Base-by-base conservation (phyloP, 2,888 invertebrate genomes). In the Brachyptera putata region DNA sequence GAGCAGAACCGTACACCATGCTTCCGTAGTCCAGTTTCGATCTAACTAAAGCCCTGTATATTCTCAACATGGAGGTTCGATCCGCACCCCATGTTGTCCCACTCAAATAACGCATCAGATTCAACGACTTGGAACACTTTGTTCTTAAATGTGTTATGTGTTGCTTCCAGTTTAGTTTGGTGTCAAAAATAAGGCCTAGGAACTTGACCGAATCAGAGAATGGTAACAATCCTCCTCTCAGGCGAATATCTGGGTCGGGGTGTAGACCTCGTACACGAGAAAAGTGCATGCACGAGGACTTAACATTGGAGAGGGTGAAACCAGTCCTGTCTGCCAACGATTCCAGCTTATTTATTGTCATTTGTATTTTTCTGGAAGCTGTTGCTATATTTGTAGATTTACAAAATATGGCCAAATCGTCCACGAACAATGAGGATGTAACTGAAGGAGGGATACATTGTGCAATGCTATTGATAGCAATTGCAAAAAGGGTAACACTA, bases 381-480 rank as follows among this genome's bases (percentile, higher is more conserved):
- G 22, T 37, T 7, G 18, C 34, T 18, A 59, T 13, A 21, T 25
- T 24, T 14, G 53, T 25, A n/a, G 41, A 50, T 37, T 34, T 11
- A 25, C 34, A 58, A 13, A 48, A 49, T 50, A 58, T 58, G 3
- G 59, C 53, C 13, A 59, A 26, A 14, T 59, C 59, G 9, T 53
- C 59, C 3, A 59, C 59, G 41, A 41, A 53, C n/a, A 59, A 24
- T 21, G 59, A 59, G 39, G 21, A 25, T 18, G 18, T 30, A 1
- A 59, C 18, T 18, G 59, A 53, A 7, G 16, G 24, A 14, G n/a
- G 26, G 11, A 58, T 34, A 18, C 36, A 48, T 13, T 18, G 18
- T 1, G 41, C 22, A 9, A 60, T 25, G n/a, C 60, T 57, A 16
- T 56, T n/a, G 7, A 62, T 60, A 18, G 56, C 56, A 26, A 62